Evolutionary conservation across 2,888 invertebrate species (phyloP).

Genomic region (Xestoiulus laeticollis): DNA sequence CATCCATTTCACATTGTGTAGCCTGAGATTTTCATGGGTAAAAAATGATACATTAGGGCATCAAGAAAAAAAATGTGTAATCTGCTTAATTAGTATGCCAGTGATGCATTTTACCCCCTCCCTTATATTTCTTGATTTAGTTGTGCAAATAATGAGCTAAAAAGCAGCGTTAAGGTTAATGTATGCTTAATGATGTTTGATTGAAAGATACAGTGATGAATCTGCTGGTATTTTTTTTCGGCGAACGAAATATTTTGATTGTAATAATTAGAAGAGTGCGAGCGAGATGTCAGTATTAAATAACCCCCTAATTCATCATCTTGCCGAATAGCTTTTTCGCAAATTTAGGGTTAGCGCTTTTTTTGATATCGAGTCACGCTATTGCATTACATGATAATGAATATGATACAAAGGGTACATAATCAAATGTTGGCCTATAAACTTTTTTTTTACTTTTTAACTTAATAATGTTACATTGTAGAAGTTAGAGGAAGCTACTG

Average conservation of each 20-base stretch:
- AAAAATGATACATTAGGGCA: neutral
- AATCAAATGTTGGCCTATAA: neutral
- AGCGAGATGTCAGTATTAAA: neutral
- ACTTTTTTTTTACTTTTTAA: neutral
- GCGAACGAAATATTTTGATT: neutral
- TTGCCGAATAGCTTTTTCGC: neutral
- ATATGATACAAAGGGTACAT: neutral
- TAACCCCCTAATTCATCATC: neutral
- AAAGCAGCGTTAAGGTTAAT: neutral
- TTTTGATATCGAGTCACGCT: neutral
- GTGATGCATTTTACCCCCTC: neutral
- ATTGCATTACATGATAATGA: neutral
- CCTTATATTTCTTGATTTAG: neutral
- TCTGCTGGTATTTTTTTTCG: neutral
- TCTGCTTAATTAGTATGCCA: neutral
- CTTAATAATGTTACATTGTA: too few species aligned
- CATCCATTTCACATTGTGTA: neutral
- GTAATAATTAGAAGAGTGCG: conserved; percentile 33
- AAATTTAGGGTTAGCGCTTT: neutral
- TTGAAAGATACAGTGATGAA: conserved; percentile 7
- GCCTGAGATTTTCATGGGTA: neutral
- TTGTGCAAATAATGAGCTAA: conserved; percentile 15
- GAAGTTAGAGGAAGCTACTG: too few species aligned
- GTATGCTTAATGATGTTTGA: conserved; percentile 23
- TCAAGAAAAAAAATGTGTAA: neutral